Base-by-base conservation (phyloP, 2,113 vertebrate species). In the Bujurquina vittata region DNA sequence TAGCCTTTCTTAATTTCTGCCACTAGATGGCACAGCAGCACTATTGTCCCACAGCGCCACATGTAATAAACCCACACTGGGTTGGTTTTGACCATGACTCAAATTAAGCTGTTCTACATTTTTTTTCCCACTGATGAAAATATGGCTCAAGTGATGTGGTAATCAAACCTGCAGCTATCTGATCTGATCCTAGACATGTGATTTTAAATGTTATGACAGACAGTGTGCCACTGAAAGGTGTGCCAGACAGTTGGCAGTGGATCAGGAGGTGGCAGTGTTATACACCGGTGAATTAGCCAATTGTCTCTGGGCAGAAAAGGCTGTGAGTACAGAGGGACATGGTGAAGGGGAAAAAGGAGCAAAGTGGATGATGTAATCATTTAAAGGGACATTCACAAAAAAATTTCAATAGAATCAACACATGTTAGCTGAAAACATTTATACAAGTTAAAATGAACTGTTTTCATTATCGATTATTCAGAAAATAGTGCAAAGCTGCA, bases 301-400 rank as follows among this genome's bases (percentile, higher is more conserved):
- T 95, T 95, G 93, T 95, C 93, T 95, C 94, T 92, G 93, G 93
- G 93, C 93, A 94, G 93, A 94, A 94, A 92, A 94, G 84, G 81
- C 88, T 90, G 83, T 89, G 83, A 90, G 91, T 89, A 84, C 87
- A 57, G 83, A 84, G 90, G 91, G 89, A 90, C 85, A 84, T 77
- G 88, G 84, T n/a, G 77, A 82, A 79, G 73, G 69, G 60, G 52
- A 46, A 59, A 86, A 84, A 78, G 79, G 78, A 89, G 87, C 87
- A 76, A 81, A 88, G 61, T 84, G 63, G 84, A 92, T 95, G 92
- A 94, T 90, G 94, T 94, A 89, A 95, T 94, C 85, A 77, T 87
- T 94, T 93, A 93, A 93, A 94, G 92, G 85, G 84, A 85, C 85
- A 91, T 87, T 91, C 35, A 23, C 85, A 58, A 43, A 77, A 79